phyloP scores from a whole-genome alignment of 2,888 invertebrate species.

The Matsumyia berberina region DNA sequence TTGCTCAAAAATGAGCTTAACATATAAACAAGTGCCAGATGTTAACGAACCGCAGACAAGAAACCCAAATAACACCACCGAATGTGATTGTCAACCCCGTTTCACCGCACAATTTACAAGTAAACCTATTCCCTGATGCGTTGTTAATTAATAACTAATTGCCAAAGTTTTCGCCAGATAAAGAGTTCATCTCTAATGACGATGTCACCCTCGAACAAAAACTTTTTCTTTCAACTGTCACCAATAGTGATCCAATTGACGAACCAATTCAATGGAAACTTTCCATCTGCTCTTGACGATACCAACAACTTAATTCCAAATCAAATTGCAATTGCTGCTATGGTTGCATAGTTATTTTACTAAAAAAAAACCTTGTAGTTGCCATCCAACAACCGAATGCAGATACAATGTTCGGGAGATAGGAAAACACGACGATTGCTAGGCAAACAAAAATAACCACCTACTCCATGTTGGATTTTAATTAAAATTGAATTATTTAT shows the following conservation, averaged over 20 bases:
- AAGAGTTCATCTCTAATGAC: too few relatives aligned
- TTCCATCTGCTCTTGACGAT: neutral
- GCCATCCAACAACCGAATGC: neutral
- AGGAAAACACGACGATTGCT: neutral
- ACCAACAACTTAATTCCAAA: conserved; percentile 4
- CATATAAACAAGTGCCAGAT: too few relatives aligned
- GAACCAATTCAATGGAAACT: neutral
- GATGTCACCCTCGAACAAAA: too few relatives aligned
- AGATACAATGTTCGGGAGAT: neutral
- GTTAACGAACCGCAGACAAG: too few relatives aligned
- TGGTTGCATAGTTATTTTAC: neutral
- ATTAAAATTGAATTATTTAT: conserved; percentile 68
- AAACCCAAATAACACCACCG: too few relatives aligned
- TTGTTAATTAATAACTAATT: too few relatives aligned
- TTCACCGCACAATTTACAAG: too few relatives aligned
- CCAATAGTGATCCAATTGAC: neutral
- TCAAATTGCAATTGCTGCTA: conserved; percentile 1
- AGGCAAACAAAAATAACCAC: conserved; percentile 43
- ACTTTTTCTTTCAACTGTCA: too few relatives aligned
- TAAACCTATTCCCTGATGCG: too few relatives aligned
- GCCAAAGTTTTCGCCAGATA: too few relatives aligned
- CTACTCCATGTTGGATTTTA: conserved; percentile 54
- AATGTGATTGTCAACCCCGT: too few relatives aligned
- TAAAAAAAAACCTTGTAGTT: neutral
- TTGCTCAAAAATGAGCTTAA: too few relatives aligned